Evolutionary conservation across 2,888 invertebrate species (phyloP), one percentile per base, ranked within the genome.

Genomic region (Galerucella calmariensis): DNA sequence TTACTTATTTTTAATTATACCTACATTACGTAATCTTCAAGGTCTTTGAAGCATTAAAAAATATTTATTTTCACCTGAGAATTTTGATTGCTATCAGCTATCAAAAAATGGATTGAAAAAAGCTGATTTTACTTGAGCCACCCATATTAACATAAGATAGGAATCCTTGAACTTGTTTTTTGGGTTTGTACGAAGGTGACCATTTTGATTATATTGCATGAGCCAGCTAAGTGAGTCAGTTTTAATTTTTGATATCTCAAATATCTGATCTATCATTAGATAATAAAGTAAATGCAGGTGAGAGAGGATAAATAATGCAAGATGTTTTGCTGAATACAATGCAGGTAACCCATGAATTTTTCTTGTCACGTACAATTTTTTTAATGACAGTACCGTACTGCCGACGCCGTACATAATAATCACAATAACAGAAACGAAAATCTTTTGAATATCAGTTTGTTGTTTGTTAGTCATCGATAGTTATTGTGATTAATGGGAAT

Each of bases 381-480:
- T 61, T 27, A 61, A 14, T 27, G 61, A n/a, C 35, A 61, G 12
- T 61, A 35, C 61, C 35, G 16, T 53, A 53, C n/a, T 16, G 20
- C 3, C 53, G 2, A 8, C 53, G 53, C 16, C 53, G 53, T 14
- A 53, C 53, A 53, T 56, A 56, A 56, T 10, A 56, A 56, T 56
- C 20, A 56, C 6, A 56, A 16, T 48, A 53, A 2, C 56, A 56
- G 16, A 56, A 53, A 56, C 20, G 20, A 56, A 56, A 56, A 56
- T 56, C 56, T 62, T 61, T 62, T 16, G 62, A 62, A 62, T 62
- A 62, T 35, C 35, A 62, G 35, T 62, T 58, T 58, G 41, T 62
- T 62, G 35, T 62, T 58, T 58, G 41, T 62, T 62, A 62, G 62
- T 62, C 62, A 62, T 62, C n/a, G 27, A 62, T 62, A n/a, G 41